phyloP scores from a whole-genome alignment of 1,140 invertebrate species.

The Ptiloglossa arizonensis region DNA sequence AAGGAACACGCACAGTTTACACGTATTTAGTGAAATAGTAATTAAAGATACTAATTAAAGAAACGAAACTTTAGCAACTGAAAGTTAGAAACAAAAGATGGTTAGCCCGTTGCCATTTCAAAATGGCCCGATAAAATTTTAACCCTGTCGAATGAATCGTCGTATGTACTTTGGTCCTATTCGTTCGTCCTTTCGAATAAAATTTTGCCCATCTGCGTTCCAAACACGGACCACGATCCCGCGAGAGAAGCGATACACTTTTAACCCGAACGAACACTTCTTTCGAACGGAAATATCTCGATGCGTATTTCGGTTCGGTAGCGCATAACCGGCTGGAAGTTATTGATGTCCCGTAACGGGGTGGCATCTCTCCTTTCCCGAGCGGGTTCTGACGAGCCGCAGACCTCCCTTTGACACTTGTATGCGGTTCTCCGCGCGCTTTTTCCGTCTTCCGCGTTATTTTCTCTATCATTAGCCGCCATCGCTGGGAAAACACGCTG shows the following conservation, averaged over 20 bases:
- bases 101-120: too few species aligned
- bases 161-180: too few species aligned
- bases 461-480: conserved; percentile 57
- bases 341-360: conserved; percentile 56
- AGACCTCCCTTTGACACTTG: conserved; percentile 58
- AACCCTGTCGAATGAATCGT: too few species aligned
- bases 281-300: conserved; percentile 49
- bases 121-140: too few species aligned
- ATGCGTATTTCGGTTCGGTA: conserved; percentile 43
- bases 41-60: too few species aligned
- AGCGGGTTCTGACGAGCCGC: conserved; percentile 49
- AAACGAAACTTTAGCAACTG: too few species aligned
- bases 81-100: too few species aligned
- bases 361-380: conserved; percentile 28
- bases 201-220: too few species aligned
- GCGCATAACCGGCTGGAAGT: conserved; percentile 50
- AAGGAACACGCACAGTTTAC: too few species aligned
- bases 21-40: too few species aligned
- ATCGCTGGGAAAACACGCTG: conserved; percentile 7
- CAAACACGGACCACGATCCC: not conserved
- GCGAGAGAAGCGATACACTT: conserved; percentile 1
- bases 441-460: conserved; percentile 40
- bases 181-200: too few species aligned
- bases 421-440: conserved; percentile 7
- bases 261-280: conserved; percentile 21